Conservation (phyloP, 2,888 invertebrate species). For the Euclidia mi region DNA sequence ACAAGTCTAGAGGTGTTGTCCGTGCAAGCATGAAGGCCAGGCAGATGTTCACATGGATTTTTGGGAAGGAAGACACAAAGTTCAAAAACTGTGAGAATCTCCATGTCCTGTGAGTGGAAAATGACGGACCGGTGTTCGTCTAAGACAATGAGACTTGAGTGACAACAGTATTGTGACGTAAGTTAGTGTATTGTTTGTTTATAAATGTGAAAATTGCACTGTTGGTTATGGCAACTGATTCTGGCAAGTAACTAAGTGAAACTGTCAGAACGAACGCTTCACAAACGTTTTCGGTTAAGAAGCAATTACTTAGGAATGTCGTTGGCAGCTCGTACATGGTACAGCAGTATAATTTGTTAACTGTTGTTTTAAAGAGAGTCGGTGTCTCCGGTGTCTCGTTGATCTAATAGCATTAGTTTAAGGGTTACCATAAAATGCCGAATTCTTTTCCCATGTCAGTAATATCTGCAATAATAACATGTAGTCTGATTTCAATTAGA, state of each 20-base stretch:
- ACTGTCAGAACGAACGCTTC: no score
- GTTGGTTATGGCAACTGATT: conserved; percentile 31
- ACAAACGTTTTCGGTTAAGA: no score
- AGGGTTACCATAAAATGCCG: no score
- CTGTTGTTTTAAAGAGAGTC: no score
- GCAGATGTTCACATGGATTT: conserved; percentile 97
- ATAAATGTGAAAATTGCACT: conserved; percentile 49
- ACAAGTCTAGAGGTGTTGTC: conserved; percentile 95
- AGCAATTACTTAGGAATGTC: no score
- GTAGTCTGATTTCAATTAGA: no score
- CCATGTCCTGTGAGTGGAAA: conserved; percentile 93
- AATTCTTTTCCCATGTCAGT: no score
- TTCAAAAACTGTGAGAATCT: conserved; percentile 98
- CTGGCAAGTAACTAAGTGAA: not conserved
- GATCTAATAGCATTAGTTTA: no score
- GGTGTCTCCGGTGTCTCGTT: no score
- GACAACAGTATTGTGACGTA: conserved; percentile 28
- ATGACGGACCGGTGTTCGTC: conserved; percentile 86
- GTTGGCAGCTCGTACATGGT: no score
- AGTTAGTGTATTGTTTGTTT: conserved; percentile 42
- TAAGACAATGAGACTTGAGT: conserved; percentile 52
- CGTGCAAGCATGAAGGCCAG: conserved; percentile 97
- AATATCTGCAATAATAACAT: no score
- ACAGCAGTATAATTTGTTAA: no score
- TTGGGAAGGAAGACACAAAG: conserved; percentile 97